phyloP scores from a whole-genome alignment of 2,888 invertebrate species.

The Nudaria mundana region DNA sequence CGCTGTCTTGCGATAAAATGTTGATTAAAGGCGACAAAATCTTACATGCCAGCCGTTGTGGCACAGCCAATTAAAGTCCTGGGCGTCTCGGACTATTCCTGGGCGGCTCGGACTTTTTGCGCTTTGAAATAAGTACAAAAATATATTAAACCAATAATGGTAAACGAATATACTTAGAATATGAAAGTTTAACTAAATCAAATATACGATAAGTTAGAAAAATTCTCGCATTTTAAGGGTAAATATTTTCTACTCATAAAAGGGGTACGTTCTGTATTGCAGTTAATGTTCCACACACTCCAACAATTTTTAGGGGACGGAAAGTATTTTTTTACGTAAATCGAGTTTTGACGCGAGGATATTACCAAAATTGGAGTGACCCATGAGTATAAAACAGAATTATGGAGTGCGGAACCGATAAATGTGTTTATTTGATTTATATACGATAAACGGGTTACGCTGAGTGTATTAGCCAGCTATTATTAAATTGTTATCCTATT shows the following conservation, averaged over 20 bases:
- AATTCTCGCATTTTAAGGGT: conserved; percentile 11
- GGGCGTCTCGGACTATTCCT: too few species aligned
- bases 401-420: conserved; percentile 62
- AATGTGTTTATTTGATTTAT: conserved; percentile 64
- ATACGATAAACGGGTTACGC: conserved; percentile 44
- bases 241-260: conserved; percentile 21
- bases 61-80: too few species aligned
- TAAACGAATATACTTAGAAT: too few species aligned
- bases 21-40: too few species aligned
- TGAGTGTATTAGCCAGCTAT: conserved; percentile 38
- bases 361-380: conserved; percentile 70
- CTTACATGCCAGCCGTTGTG: too few species aligned
- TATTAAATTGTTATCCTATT: conserved; percentile 13
- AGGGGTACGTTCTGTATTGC: conserved; percentile 46
- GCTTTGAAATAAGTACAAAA: too few species aligned
- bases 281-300: conserved; percentile 63
- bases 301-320: conserved; percentile 50
- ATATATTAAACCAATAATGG: too few species aligned
- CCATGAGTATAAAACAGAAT: conserved; percentile 63
- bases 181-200: too few species aligned
- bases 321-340: conserved; percentile 64
- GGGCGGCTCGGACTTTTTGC: too few species aligned
- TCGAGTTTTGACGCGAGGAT: conserved; percentile 66
- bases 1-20: too few species aligned
- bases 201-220: background rate